Conservation (phyloP, 2,888 invertebrate genomes). For the Marasmarcha lunaedactyla region DNA sequence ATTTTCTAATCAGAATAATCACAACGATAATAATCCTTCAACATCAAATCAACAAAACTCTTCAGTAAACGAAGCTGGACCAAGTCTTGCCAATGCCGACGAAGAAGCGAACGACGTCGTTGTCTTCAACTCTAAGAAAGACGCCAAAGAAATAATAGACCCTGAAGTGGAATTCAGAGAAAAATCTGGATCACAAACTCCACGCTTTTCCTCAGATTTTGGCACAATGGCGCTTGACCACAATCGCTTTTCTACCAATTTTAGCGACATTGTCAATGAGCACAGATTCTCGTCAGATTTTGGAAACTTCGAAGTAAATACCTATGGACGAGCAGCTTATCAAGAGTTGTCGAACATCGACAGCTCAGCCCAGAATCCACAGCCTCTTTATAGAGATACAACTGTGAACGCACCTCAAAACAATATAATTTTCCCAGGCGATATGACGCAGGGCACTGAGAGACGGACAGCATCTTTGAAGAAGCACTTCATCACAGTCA, state of each 20-base stretch:
- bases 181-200: constrained; percentile 18
- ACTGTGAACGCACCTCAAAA: constrained; percentile 54
- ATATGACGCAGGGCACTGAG: constrained; percentile 45
- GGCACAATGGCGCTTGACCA: constrained; percentile 27
- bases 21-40: constrained; percentile 3
- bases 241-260: constrained; percentile 32
- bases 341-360: constrained; percentile 56
- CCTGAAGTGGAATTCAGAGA: constrained; percentile 41
- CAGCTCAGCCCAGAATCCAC: constrained; percentile 42
- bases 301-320: constrained; percentile 35
- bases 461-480: constrained; percentile 51
- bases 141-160: constrained; percentile 50
- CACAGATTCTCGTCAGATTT: constrained; percentile 47
- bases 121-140: constrained; percentile 45
- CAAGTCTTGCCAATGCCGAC: constrained; percentile 23
- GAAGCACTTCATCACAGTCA: constrained; percentile 53
- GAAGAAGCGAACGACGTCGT: constrained; percentile 54
- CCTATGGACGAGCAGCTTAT: constrained; percentile 37
- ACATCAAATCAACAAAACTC: constrained; percentile 7
- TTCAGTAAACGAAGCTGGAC: constrained; percentile 14
- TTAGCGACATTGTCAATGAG: constrained; percentile 17
- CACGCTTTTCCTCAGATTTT: constrained; percentile 45
- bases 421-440: constrained; percentile 40
- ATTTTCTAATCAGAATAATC: constrained; percentile 48
- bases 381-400: constrained; percentile 67